Evolutionary conservation across 2,888 invertebrate genomes (phyloP), one percentile per base, ranked within the genome.

Genomic region (Nomada goodeniana): DNA sequence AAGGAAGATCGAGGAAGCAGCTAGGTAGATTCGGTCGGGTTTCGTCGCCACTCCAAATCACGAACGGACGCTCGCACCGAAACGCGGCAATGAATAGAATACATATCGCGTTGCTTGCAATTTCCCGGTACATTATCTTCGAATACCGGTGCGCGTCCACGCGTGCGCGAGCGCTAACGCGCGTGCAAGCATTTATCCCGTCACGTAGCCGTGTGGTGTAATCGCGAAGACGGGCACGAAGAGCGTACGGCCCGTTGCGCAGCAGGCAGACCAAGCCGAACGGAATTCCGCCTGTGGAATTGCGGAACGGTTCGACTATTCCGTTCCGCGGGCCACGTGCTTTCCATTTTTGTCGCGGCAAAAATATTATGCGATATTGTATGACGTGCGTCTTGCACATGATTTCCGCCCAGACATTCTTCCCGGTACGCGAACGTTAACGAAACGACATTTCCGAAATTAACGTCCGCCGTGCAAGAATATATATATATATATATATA

Each of bases 261-360:
- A 68, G 73, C 79, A 81, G 79, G 75, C 69, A 77, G 70, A 74
- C 82, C 76, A 85, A 84, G 86, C 83, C 61, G 88, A 87, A 87
- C 83, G 86, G 84, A 87, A 87, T 88, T 86, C 84, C 84, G 73
- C 60, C 63, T 73, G 50, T 68, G 78, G 65, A 82, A 82, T 88
- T 65, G 73, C 75, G 71, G 65, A 84, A 78, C 57, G 76, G 72
- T 55, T 71, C 77, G 70, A 52, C 60, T 68, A 36, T 61, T 72
- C 57, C 61, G 29, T 67, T 67, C 59, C 69, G 23, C 64, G 73
- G 44, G 53, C 7, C 60, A 23, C 26, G 42, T 47, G 42, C 60
- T 53, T 63, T 53, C 26, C 64, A 23, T 18, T 36, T 15, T 20
- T 23, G 7, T 23, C 23, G 23, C 26, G 52, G 18, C 52, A n/a